Percentiles rank a stretch among this genome's conserved stretches.
Evolutionary conservation across 2,797 vertebrate species (phyloP).

Genomic region (Bufotes viridis): DNA sequence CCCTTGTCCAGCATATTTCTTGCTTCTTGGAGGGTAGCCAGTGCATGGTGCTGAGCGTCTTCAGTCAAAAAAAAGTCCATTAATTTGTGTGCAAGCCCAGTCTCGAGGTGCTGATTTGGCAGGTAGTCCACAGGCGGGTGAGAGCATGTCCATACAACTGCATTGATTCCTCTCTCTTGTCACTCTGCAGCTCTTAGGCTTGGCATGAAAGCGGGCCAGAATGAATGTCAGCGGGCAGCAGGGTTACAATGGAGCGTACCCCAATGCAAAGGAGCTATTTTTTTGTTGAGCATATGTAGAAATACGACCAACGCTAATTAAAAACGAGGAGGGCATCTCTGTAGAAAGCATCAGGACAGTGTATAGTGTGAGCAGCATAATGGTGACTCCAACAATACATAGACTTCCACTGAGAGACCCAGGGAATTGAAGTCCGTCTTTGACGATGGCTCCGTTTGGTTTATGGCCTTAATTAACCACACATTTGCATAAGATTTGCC

Average conservation of each 20-base stretch:
- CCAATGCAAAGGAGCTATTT: constrained; percentile 31
- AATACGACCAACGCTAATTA: constrained; percentile 44
- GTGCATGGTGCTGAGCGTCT: background rate
- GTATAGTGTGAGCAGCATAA: background rate
- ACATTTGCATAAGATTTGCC: constrained; percentile 40
- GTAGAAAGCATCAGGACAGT: background rate
- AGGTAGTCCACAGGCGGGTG: background rate
- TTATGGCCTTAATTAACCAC: constrained; percentile 51
- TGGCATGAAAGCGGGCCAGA: constrained; percentile 22
- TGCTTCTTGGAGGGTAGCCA: constrained; percentile 28
- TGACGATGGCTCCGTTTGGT: constrained; percentile 19
- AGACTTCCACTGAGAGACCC: background rate
- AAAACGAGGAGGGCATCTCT: constrained; percentile 15
- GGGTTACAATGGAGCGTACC: constrained; percentile 32
- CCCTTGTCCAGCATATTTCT: constrained; percentile 25
- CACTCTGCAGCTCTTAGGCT: constrained; percentile 36
- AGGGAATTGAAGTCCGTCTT: background rate
- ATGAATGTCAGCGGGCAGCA: constrained; percentile 37
- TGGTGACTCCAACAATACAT: background rate
- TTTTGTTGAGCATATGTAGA: constrained; percentile 35
- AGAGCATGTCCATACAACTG: constrained; percentile 41
- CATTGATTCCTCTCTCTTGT: constrained; percentile 52
- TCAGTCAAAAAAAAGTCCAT: constrained; percentile 21
- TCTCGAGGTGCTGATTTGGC: constrained; percentile 48
- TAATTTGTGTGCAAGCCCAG: constrained; percentile 10